phyloP scores from a whole-genome alignment of 2,888 invertebrate genomes.

The Ellobium chinense region DNA sequence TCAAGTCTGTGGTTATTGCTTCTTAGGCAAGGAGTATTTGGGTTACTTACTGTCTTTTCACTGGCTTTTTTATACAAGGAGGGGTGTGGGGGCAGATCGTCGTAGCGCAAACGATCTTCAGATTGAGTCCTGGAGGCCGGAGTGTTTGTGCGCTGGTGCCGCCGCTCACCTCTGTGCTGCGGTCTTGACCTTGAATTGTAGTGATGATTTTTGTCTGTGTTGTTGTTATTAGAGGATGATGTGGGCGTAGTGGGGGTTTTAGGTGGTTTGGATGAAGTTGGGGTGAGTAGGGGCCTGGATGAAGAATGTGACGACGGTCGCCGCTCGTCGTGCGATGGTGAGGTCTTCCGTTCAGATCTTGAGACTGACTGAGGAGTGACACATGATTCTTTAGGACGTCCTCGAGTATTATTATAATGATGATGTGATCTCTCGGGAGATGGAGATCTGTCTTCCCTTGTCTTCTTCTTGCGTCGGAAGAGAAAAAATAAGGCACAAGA shows the following conservation, averaged over 20 bases:
- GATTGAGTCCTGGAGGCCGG: neutral
- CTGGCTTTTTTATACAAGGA: neutral
- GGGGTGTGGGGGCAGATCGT: slow-evolving; percentile 30
- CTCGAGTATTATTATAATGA: neutral
- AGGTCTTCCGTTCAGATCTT: neutral
- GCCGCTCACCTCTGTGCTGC: slow-evolving; percentile 1
- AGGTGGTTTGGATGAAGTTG: neutral
- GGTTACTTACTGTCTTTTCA: neutral
- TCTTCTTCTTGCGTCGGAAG: slow-evolving; percentile 14
- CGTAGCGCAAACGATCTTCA: neutral
- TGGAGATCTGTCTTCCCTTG: neutral
- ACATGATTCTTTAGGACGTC: neutral
- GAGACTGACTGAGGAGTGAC: neutral
- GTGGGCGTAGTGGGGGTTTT: neutral
- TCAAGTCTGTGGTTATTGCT: neutral
- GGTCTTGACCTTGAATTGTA: slow-evolving; percentile 27
- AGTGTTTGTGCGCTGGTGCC: slow-evolving; percentile 8
- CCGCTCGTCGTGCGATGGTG: neutral
- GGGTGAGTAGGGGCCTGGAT: neutral
- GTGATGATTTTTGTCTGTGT: neutral
- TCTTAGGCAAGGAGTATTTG: neutral
- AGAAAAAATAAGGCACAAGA: slow-evolving; percentile 22
- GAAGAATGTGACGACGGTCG: slow-evolving; percentile 4
- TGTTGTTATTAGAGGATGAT: neutral
- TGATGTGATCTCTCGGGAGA: slow-evolving; percentile 2